Conservation (phyloP, 2,113 vertebrate species). For the Platichthys stellatus region DNA sequence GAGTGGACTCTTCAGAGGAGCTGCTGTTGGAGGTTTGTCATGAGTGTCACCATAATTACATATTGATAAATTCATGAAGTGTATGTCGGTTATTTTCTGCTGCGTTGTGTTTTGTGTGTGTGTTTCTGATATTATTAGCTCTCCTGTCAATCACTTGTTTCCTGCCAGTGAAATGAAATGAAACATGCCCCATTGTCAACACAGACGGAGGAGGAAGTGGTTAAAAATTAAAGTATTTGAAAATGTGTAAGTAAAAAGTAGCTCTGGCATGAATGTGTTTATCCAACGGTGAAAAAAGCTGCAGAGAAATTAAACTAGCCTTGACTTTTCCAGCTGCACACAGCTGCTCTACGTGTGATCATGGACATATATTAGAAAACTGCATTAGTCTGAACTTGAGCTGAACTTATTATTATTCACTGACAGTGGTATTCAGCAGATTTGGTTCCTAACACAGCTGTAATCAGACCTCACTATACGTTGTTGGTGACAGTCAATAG, state of each 20-base stretch:
- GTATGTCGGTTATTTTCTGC: constrained; percentile 61
- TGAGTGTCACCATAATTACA: constrained; percentile 74
- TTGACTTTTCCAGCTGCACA: constrained; percentile 34
- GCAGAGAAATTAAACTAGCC: constrained; percentile 21
- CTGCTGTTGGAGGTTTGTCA: constrained; percentile 29
- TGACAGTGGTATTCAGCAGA: neutral
- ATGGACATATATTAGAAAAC: neutral
- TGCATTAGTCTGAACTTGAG: neutral
- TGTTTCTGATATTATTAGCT: constrained; percentile 56
- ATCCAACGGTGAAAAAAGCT: constrained; percentile 18
- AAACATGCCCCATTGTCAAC: constrained; percentile 43
- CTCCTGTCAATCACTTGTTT: constrained; percentile 55
- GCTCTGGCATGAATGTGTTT: constrained; percentile 50
- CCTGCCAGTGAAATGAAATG: constrained; percentile 45
- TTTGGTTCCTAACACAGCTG: neutral
- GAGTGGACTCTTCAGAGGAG: constrained; percentile 41
- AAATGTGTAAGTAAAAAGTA: constrained; percentile 46
- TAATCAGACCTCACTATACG: constrained; percentile 1
- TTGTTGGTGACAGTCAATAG: neutral
- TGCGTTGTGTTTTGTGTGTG: constrained; percentile 61
- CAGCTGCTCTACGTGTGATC: constrained; percentile 31
- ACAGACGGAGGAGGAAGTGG: constrained; percentile 42
- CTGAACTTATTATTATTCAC: neutral
- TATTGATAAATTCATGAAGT: constrained; percentile 77
- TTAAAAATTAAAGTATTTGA: constrained; percentile 45